These are phyloP conservation scores for Diadumene lineata DNA, from an alignment of 92 coral and sea anemone genomes.

Conservation along the genomic window DNA sequence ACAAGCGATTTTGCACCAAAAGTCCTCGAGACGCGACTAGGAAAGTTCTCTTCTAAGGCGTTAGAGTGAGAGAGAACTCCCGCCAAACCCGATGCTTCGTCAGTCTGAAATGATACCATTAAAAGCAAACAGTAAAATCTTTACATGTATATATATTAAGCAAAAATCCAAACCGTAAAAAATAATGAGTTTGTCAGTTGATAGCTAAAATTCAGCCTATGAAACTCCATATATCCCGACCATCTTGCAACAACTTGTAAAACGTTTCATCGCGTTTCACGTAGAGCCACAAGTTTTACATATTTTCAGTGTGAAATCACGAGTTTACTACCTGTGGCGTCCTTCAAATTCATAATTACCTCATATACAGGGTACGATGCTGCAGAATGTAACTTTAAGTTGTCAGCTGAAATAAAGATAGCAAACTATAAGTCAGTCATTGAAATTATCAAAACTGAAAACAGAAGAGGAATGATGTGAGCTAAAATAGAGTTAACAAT, in stretches of 20 bases:
- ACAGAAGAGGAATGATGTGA: neutral
- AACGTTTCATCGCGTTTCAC: too few species aligned
- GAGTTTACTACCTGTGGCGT: too few species aligned
- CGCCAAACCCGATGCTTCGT: conserved; percentile 47
- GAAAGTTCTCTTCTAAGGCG: conserved; percentile 58
- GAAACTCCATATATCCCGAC: too few species aligned
- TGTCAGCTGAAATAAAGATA: conserved; percentile 53
- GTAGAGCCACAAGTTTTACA: too few species aligned
- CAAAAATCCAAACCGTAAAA: neutral
- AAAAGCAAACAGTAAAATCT: too few species aligned
- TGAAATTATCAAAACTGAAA: neutral
- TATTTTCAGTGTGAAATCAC: too few species aligned
- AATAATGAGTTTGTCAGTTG: too few species aligned
- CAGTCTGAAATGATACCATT: conserved; percentile 38
- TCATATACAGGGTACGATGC: conserved; percentile 64
- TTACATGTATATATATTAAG: too few species aligned
- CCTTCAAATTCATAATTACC: conserved; percentile 47
- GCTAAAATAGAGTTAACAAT: too few species aligned
- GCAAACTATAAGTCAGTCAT: neutral
- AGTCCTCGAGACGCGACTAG: conserved; percentile 59
- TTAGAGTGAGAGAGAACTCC: conserved; percentile 61
- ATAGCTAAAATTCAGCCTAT: too few species aligned
- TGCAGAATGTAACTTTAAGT: conserved; percentile 46
- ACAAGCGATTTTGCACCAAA: conserved; percentile 72
- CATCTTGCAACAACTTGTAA: too few species aligned